phyloP scores from a whole-genome alignment of 2,888 invertebrate species.

The Oeneis ivallda region DNA sequence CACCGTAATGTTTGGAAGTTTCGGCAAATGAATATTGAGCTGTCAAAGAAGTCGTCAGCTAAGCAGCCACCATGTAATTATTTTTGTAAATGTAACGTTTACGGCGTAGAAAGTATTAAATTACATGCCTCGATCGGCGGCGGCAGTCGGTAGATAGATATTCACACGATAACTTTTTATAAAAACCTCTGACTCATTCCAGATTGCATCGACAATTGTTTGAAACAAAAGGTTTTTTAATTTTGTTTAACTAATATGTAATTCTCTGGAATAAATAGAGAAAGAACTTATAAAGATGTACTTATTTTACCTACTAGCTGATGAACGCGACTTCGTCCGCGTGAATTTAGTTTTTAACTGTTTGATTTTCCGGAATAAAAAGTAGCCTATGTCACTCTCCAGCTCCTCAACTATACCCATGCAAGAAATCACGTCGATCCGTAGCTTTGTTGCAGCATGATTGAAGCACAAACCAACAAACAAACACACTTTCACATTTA shows the following conservation, averaged over 20 bases:
- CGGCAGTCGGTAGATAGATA: conserved; percentile 51
- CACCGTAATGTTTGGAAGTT: conserved; percentile 42
- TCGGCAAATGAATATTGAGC: conserved; percentile 67
- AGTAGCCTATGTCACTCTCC: too few relatives aligned
- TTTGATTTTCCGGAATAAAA: too few relatives aligned
- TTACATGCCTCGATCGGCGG: conserved; percentile 61
- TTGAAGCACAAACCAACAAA: too few relatives aligned
- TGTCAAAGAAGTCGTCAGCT: conserved; percentile 69
- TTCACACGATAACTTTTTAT: conserved; percentile 69
- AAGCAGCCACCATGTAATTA: conserved; percentile 67
- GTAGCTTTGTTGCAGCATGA: too few relatives aligned
- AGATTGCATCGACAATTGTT: conserved; percentile 55
- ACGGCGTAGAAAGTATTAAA: conserved; percentile 71
- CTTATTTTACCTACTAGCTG: too few relatives aligned
- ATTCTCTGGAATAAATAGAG: not conserved
- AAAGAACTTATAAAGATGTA: too few relatives aligned
- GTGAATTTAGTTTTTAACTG: too few relatives aligned
- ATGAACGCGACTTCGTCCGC: too few relatives aligned
- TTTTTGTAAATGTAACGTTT: conserved; percentile 62
- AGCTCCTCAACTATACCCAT: too few relatives aligned
- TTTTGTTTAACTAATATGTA: not conserved
- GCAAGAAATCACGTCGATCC: too few relatives aligned
- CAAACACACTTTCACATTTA: too few relatives aligned
- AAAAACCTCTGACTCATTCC: conserved; percentile 56
- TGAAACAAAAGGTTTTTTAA: conserved; percentile 43